Percentiles rank a stretch among this genome's conserved stretches.
phyloP scores from a whole-genome alignment of 2,888 invertebrate genomes.

The Eucera pruinosa region DNA sequence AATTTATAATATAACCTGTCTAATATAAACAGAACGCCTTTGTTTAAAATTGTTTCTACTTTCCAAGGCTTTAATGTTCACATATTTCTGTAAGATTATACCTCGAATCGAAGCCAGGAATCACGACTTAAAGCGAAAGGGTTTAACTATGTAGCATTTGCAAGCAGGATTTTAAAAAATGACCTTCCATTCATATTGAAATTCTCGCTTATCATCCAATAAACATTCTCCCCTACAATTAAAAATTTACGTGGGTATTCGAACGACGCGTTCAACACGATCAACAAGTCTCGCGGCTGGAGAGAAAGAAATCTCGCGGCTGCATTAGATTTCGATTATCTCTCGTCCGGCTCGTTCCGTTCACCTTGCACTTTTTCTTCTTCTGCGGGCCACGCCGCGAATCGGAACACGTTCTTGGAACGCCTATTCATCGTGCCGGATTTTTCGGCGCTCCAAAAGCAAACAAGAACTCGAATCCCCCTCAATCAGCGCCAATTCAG shows the following conservation, averaged over 20 bases:
- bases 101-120: too few species aligned
- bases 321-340: conserved; percentile 61
- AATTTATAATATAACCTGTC: too few species aligned
- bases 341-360: conserved; percentile 39
- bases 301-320: conserved; percentile 27
- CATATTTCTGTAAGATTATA: too few species aligned
- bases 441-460: conserved; percentile 73
- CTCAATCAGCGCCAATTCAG: conserved; percentile 72
- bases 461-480: conserved; percentile 73
- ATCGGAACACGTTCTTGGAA: conserved; percentile 77
- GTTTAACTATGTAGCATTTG: too few species aligned
- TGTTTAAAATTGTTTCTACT: too few species aligned
- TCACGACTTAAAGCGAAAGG: too few species aligned
- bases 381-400: conserved; percentile 56
- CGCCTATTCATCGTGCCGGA: conserved; percentile 79
- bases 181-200: not conserved
- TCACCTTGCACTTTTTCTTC: conserved; percentile 60
- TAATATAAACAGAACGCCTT: too few species aligned
- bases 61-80: too few species aligned
- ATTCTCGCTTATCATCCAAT: not conserved
- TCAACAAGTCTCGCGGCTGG: conserved; percentile 8
- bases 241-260: conserved; percentile 8
- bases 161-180: too few species aligned
- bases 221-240: conserved; percentile 6
- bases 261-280: not conserved